Evolutionary conservation across 1,140 invertebrate species (phyloP), one percentile per base, ranked within the genome.

Genomic region (Littorina saxatilis): DNA sequence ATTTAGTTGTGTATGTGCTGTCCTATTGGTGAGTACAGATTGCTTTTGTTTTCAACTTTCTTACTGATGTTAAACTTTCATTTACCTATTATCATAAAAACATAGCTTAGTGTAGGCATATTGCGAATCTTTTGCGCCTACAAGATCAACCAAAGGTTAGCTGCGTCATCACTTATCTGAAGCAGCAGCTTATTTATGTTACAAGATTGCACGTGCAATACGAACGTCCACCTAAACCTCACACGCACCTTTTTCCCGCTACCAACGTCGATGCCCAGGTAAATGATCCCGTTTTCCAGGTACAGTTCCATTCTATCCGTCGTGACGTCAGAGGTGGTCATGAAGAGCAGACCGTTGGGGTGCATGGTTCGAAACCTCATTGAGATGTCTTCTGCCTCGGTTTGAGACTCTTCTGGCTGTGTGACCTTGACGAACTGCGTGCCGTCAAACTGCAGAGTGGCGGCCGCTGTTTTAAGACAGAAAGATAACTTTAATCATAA

Each of bases 341-440:
- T 83, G 80, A 93, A 88, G 2, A 94, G 86, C 27, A 94, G 87
- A 37, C 93, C 93, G 83, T 87, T 93, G 0, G 96, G 95, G 86
- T 95, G 94, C 17, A 94, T 95, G 4, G 98, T 99, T 84, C 95
- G 95, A 92, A 99, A 99, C 47, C 98, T 94, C 29, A 99, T 92
- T 37, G 96, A 94, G 47, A 99, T 94, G 90, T 98, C 97, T 92
- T 99, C 98, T 0, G 97, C 97, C 92, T 99, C 97, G 0, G 96
- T 98, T 79, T 94, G 94, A 77, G 96, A 95, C 79, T 97, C 96
- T 39, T 96, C 94, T 1, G 96, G 95, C 91, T 98, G 93, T 23
- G 95, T 94, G 17, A 97, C 95, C 32, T 95, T 95, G 91, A 98
- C 94, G 87, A 97, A 96, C 90, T 99, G 96, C 23, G 95, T 95